Evolutionary conservation across 2,888 invertebrate species (phyloP).

Genomic region (Agriotes lineatus): DNA sequence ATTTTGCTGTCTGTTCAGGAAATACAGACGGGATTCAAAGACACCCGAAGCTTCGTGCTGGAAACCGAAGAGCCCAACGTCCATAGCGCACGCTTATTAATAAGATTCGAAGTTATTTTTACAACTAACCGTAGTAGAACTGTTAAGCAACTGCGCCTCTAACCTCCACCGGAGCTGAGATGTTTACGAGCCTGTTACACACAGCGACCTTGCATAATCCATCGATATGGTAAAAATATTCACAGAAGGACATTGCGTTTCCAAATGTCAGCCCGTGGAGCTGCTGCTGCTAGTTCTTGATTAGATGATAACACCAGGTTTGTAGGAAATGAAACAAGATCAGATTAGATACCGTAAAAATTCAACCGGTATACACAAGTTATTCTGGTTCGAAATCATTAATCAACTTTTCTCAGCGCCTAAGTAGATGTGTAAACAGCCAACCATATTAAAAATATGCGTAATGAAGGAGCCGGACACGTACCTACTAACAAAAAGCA

Average conservation of each 20-base stretch:
- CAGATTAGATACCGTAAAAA: conserved; percentile 16
- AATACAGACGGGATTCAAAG: too few species aligned
- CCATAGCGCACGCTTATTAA: too few species aligned
- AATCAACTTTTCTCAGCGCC: conserved; percentile 23
- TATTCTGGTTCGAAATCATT: conserved; percentile 21
- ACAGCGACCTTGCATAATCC: conserved; percentile 48
- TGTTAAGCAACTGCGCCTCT: conserved; percentile 39
- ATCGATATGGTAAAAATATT: conserved; percentile 46
- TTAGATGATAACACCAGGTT: conserved; percentile 22
- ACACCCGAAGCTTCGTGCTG: too few species aligned
- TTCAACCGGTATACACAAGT: conserved; percentile 25
- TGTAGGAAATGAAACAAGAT: conserved; percentile 25
- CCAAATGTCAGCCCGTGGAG: conserved; percentile 36
- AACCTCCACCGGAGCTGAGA: conserved; percentile 39
- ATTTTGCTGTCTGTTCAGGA: too few species aligned
- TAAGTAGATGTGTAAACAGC: conserved; percentile 14
- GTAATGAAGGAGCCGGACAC: conserved; percentile 30
- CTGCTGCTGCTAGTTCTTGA: conserved; percentile 33
- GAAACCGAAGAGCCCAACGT: too few species aligned
- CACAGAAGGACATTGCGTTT: conserved; percentile 39
- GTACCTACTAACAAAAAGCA: not conserved
- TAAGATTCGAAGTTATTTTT: not conserved
- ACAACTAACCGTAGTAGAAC: conserved; percentile 35
- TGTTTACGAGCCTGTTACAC: conserved; percentile 46
- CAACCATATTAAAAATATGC: conserved; percentile 13